Percentiles rank a stretch among this genome's conserved stretches.
Evolutionary conservation across 2,113 vertebrate species (phyloP).

Genomic region (Entomyzon cyanotis): DNA sequence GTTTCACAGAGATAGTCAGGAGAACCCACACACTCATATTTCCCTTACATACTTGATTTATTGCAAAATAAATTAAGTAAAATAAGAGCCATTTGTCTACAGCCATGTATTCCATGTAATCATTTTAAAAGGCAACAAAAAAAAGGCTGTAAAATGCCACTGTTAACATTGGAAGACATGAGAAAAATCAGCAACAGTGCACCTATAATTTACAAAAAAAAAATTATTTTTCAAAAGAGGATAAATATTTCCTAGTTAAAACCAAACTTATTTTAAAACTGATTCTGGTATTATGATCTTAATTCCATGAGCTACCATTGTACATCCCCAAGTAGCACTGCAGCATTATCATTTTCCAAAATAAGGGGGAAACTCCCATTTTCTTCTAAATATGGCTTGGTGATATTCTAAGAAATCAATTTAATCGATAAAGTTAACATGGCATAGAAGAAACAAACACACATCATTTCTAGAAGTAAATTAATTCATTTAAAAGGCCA

Average conservation of each 20-base stretch:
- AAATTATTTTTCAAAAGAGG: not conserved
- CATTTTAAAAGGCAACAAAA: not conserved
- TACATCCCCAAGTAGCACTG: not conserved
- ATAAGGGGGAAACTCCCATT: not conserved
- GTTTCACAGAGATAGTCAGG: not conserved
- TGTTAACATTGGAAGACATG: not conserved
- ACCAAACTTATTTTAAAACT: constrained; percentile 1
- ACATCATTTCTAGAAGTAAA: constrained; percentile 26
- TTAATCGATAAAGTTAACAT: constrained; percentile 43
- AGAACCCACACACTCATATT: not conserved
- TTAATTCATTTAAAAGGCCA: constrained; percentile 49
- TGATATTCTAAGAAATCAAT: constrained; percentile 42
- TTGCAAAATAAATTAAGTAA: not conserved
- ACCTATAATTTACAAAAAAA: not conserved
- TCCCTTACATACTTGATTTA: not conserved
- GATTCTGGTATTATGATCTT: not conserved
- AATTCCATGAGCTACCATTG: not conserved
- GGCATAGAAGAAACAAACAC: not conserved
- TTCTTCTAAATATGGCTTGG: constrained; percentile 19
- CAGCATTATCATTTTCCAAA: constrained; percentile 21
- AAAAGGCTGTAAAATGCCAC: not conserved
- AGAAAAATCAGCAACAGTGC: not conserved
- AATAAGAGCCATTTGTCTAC: not conserved
- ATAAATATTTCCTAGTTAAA: not conserved
- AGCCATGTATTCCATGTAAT: not conserved